Evolutionary conservation across 2,797 vertebrate species (phyloP), one percentile per base, ranked within the genome.

Genomic region (Taeniopygia guttata): DNA sequence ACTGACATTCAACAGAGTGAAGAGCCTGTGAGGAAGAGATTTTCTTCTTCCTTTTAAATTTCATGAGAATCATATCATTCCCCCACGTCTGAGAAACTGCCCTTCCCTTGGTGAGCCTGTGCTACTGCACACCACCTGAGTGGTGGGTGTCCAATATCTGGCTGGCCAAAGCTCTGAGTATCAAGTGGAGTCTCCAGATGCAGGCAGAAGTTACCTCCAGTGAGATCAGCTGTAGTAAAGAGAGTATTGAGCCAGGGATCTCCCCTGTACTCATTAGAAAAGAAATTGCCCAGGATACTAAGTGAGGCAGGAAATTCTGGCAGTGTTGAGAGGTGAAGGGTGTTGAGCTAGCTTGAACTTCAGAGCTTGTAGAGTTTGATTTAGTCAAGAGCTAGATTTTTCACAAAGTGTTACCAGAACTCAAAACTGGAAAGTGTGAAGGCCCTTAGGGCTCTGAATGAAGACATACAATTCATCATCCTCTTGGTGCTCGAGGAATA

Each of bases 371-470:
- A 51, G 36, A 75, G 30, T 16, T 69, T 59, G 15, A 13, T 81
- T 62, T 83, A 62, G 7, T 32, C 5, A 14, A 82, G 40, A 79
- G 26, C 51, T 68, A 43, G 22, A 15, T 25, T 36, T 93, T 83
- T 56, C 25, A 15, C 0, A 1, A 29, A 38, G 26, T 38, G 23
- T 67, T 70, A 43, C 25, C 42, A 32, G 55, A 82, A 58, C 16
- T 70, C 2, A 1, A 34, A 88, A 14, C 34, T 75, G 34, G 42
- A 18, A 60, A 51, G 6, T 62, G 3, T 0, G 1, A 51, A 67
- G 48, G 66, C 18, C 26, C 15, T 30, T 49, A 49, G 42, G 36
- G 29, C 26, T 69, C 52, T 34, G 22, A 63, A 36, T 34, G 14
- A 79, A 64, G 45, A 45, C 27, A 38, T 17, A 36, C 20, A 29